Conservation (phyloP, 2,113 vertebrate species). For the Anser brachyrhynchus region DNA sequence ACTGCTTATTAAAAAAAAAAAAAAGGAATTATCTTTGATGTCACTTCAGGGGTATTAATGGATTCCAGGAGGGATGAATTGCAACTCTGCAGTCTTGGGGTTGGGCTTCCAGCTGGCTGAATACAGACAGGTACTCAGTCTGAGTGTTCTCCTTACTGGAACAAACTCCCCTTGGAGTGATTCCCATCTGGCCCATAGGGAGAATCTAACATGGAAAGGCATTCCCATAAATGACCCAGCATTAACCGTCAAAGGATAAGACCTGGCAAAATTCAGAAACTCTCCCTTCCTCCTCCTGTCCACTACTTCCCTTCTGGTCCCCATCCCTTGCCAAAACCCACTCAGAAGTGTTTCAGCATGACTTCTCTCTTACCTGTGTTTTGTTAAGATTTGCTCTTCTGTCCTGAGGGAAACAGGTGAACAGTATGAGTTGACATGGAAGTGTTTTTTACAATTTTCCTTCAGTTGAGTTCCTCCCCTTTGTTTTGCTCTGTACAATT, state of each 20-base stretch:
- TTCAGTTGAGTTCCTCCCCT: background rate
- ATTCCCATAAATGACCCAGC: background rate
- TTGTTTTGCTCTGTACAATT: constrained; percentile 1
- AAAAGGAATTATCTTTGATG: background rate
- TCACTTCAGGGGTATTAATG: background rate
- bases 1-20: background rate
- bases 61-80: background rate
- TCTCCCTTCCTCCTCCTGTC: no score
- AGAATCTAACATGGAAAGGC: background rate
- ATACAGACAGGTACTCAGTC: background rate
- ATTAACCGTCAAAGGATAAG: background rate
- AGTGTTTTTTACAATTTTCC: background rate
- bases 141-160: background rate
- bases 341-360: background rate
- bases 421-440: background rate
- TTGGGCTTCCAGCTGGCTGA: background rate
- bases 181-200: background rate
- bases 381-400: background rate
- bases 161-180: background rate
- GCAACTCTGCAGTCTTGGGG: background rate
- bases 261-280: background rate
- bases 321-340: background rate
- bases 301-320: background rate
- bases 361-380: background rate
- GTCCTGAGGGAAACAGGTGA: background rate